phyloP scores from a whole-genome alignment of 2,797 vertebrate genomes.

The Myotis daubentonii region DNA sequence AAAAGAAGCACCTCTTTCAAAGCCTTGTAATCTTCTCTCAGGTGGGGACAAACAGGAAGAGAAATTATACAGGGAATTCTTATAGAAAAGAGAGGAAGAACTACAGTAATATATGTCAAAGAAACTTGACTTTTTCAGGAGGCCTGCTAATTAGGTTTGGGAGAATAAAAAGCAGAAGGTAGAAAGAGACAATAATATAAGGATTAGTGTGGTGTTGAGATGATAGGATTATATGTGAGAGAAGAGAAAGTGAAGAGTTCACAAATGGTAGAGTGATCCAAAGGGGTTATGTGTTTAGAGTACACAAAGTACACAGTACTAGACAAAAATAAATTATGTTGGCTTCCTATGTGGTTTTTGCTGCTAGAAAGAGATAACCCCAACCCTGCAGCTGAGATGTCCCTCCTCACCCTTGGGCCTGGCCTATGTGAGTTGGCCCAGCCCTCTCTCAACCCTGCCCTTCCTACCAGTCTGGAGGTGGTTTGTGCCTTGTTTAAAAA shows the following conservation, averaged over 20 bases:
- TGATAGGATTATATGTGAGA: background rate
- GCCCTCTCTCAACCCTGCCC: background rate
- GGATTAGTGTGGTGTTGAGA: background rate
- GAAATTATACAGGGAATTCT: background rate
- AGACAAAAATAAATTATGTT: background rate
- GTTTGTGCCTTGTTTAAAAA: background rate
- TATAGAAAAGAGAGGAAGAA: background rate
- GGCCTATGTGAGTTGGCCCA: background rate
- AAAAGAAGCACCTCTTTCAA: background rate
- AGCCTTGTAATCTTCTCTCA: slow-evolving; percentile 12
- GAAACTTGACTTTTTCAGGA: background rate
- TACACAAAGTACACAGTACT: background rate
- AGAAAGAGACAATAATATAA: background rate
- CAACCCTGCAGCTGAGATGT: background rate
- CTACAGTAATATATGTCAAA: background rate
- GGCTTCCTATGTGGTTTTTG: background rate
- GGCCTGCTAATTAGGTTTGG: background rate
- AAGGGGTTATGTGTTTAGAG: background rate
- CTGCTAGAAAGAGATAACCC: background rate
- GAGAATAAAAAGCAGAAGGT: background rate
- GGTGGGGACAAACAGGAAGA: background rate
- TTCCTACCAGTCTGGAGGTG: background rate
- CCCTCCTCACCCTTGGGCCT: background rate
- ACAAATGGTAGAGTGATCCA: background rate
- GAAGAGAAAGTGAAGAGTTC: background rate